Evolutionary conservation across 2,888 invertebrate genomes (phyloP).

Genomic region (Cataglyphis altisquamis): DNA sequence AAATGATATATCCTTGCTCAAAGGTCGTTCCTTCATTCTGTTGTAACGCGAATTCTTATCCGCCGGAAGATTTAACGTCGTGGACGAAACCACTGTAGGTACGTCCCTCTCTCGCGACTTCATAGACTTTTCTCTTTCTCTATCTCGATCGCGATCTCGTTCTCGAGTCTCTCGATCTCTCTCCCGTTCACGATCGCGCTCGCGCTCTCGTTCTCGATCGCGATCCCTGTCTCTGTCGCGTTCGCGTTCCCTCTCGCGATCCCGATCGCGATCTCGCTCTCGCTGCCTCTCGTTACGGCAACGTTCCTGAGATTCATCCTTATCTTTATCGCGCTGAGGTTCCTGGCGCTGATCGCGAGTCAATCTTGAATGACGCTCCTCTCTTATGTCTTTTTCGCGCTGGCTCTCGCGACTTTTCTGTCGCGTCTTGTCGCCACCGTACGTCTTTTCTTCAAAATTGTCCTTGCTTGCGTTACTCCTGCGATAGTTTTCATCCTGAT

Average conservation of each 20-base stretch:
- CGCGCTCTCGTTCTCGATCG: slow-evolving; percentile 83
- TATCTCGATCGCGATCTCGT: slow-evolving; percentile 71
- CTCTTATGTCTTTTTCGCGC: slow-evolving; percentile 84
- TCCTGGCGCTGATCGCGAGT: slow-evolving; percentile 89
- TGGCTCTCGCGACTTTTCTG: slow-evolving; percentile 82
- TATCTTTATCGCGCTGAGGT: slow-evolving; percentile 87
- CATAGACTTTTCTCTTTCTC: slow-evolving; percentile 69
- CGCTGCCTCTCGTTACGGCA: slow-evolving; percentile 86
- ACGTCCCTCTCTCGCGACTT: slow-evolving; percentile 72
- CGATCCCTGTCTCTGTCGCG: slow-evolving; percentile 72
- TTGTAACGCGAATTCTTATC: slow-evolving; percentile 78
- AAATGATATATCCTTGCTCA: slow-evolving; percentile 66
- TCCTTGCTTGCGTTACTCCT: slow-evolving; percentile 82
- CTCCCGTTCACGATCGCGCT: slow-evolving; percentile 71
- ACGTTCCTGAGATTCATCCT: slow-evolving; percentile 87
- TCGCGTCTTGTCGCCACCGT: slow-evolving; percentile 87
- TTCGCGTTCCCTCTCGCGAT: slow-evolving; percentile 69
- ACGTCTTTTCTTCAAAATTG: slow-evolving; percentile 79
- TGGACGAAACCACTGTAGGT: slow-evolving; percentile 58
- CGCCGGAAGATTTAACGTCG: slow-evolving; percentile 60
- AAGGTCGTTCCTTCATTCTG: slow-evolving; percentile 78
- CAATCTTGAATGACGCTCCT: slow-evolving; percentile 79
- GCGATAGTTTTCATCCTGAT: slow-evolving; percentile 41
- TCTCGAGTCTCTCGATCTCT: slow-evolving; percentile 73
- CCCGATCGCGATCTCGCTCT: slow-evolving; percentile 80